These are phyloP conservation scores for Crossaster papposus DNA, from an alignment of 53 echinoderm and acorn worm species.

Conservation along the genomic window DNA sequence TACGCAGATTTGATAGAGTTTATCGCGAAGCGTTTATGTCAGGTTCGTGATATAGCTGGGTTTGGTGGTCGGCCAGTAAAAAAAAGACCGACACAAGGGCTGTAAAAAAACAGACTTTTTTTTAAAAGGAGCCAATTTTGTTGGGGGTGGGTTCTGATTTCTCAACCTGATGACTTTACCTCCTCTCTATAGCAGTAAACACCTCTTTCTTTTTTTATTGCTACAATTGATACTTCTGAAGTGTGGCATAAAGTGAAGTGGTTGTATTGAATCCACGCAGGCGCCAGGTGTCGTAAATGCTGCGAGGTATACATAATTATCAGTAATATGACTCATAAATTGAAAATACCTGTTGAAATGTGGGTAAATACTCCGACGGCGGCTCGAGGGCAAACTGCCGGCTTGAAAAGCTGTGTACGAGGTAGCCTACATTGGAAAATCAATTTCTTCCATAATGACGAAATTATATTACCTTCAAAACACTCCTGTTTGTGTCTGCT, in stretches of 20 bases:
- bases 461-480: too few relatives aligned
- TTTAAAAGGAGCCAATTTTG: not conserved
- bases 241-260: not conserved
- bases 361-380: not conserved
- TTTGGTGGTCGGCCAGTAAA: slow-evolving; percentile 4
- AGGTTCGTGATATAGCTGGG: not conserved
- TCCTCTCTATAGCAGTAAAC: not conserved
- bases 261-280: not conserved
- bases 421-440: not conserved
- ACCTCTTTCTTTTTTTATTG: not conserved
- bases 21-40: slow-evolving; percentile 31
- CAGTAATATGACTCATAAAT: slow-evolving; percentile 11
- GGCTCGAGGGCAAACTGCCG: not conserved
- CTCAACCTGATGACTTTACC: not conserved
- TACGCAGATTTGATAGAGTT: slow-evolving; percentile 22
- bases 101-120: not conserved
- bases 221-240: not conserved
- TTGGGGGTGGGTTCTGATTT: too few relatives aligned
- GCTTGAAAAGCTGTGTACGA: not conserved
- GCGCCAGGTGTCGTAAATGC: slow-evolving; percentile 20
- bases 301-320: slow-evolving; percentile 19
- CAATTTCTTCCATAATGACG: too few relatives aligned
- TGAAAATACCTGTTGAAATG: slow-evolving; percentile 23
- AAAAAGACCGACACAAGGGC: not conserved
- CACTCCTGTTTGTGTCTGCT: too few relatives aligned